Percentiles rank a stretch among this genome's conserved stretches.
phyloP scores from a whole-genome alignment of 2,888 invertebrate species.

The Phasia obesa region DNA sequence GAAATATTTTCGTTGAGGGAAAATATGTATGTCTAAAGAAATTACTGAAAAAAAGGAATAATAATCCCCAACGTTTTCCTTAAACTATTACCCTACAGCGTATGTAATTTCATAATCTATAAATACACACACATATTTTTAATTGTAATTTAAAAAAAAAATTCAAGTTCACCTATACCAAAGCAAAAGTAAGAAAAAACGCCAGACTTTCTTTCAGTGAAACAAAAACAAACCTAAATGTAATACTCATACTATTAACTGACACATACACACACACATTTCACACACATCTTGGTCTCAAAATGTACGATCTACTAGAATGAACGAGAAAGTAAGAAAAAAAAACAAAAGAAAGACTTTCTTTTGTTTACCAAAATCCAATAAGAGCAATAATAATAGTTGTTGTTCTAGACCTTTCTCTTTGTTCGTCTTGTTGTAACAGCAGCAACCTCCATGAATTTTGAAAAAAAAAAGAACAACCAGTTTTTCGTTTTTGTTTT shows the following conservation, averaged over 20 bases:
- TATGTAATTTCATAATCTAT: conserved; percentile 20
- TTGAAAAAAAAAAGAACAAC: not conserved
- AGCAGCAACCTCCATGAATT: conserved; percentile 4
- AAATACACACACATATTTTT: not conserved
- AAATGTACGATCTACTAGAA: conserved; percentile 19
- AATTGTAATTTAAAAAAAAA: conserved; percentile 22
- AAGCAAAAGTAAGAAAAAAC: not conserved
- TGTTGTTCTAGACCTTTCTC: no score
- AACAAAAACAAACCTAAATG: not conserved
- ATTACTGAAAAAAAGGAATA: not conserved
- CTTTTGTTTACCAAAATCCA: conserved; percentile 46
- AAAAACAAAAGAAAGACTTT: conserved; percentile 66
- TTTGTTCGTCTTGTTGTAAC: not conserved
- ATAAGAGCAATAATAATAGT: conserved; percentile 8
- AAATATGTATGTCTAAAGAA: conserved; percentile 32
- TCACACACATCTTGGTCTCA: not conserved
- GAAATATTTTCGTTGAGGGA: not conserved
- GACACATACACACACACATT: not conserved
- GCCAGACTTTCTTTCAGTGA: conserved; percentile 23
- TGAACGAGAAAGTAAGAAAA: not conserved
- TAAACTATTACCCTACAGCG: conserved; percentile 3
- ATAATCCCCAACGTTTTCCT: not conserved
- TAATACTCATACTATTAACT: not conserved
- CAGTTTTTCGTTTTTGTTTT: conserved; percentile 17
- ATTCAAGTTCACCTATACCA: conserved; percentile 71